Evolutionary conservation across 2,888 invertebrate genomes (phyloP).

Genomic region (Crematogaster levior): DNA sequence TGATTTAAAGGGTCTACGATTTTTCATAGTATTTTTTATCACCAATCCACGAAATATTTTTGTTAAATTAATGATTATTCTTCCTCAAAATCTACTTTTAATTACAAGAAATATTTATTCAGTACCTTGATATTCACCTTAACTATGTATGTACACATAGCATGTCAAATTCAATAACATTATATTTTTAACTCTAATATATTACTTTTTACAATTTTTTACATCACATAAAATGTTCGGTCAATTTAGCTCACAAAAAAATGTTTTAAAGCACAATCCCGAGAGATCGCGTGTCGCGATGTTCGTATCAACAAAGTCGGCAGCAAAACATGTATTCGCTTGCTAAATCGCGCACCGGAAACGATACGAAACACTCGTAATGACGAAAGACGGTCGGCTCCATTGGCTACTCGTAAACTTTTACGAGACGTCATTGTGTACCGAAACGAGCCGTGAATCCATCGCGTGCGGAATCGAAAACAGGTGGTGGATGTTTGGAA

Average conservation of each 20-base stretch:
- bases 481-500: constrained; percentile 42
- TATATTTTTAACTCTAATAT: neutral
- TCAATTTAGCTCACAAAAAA: constrained; percentile 26
- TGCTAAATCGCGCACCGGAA: neutral
- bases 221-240: neutral
- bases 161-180: neutral
- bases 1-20: too few species aligned
- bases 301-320: neutral
- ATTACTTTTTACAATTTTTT: neutral
- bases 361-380: constrained; percentile 37
- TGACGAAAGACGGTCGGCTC: constrained; percentile 17
- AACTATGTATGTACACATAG: neutral
- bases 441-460: constrained; percentile 36
- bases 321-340: constrained; percentile 5
- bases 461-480: constrained; percentile 49
- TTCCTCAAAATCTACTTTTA: neutral
- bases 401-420: constrained; percentile 56
- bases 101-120: neutral
- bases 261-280: constrained; percentile 4
- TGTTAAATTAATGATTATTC: neutral
- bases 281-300: neutral
- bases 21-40: too few species aligned
- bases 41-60: too few species aligned
- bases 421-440: constrained; percentile 46
- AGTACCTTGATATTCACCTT: neutral